Evolutionary conservation across 2,797 vertebrate species (phyloP).

Genomic region (Mastacembelus armatus): DNA sequence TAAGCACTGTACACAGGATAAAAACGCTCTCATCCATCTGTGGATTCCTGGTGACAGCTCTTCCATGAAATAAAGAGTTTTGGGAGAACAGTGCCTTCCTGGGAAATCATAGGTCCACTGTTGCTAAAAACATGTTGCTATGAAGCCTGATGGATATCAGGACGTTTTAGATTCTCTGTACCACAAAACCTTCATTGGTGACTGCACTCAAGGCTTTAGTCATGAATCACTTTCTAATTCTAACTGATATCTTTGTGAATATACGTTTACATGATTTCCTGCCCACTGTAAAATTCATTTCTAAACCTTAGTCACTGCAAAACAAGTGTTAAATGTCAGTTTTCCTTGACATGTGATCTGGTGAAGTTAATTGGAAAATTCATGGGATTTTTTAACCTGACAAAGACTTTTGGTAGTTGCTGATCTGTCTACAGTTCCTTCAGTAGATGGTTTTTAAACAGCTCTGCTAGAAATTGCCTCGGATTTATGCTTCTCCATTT

Average conservation of each 20-base stretch:
- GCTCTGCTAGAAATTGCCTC: constrained; percentile 47
- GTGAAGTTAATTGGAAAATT: too few species aligned
- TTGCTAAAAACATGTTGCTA: not conserved
- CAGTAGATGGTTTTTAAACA: constrained; percentile 2
- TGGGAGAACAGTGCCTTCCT: too few species aligned
- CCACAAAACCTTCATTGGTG: not conserved
- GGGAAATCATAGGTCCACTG: not conserved
- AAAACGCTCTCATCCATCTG: not conserved
- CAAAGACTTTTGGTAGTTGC: not conserved
- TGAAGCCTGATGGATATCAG: not conserved
- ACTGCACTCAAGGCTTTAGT: not conserved
- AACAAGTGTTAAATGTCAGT: too few species aligned
- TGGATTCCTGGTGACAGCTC: not conserved
- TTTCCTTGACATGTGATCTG: not conserved
- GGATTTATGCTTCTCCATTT: constrained; percentile 50
- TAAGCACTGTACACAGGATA: constrained; percentile 4
- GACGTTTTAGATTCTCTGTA: not conserved
- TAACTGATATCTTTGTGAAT: not conserved
- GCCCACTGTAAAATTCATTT: not conserved
- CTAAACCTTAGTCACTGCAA: not conserved
- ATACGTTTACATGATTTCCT: not conserved
- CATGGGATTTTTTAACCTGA: too few species aligned
- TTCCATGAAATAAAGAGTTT: not conserved
- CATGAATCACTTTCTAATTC: not conserved
- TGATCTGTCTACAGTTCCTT: not conserved